These are phyloP conservation scores for Xenentodon cancila DNA, from an alignment of 2,797 vertebrate genomes.

Conservation along the genomic window DNA sequence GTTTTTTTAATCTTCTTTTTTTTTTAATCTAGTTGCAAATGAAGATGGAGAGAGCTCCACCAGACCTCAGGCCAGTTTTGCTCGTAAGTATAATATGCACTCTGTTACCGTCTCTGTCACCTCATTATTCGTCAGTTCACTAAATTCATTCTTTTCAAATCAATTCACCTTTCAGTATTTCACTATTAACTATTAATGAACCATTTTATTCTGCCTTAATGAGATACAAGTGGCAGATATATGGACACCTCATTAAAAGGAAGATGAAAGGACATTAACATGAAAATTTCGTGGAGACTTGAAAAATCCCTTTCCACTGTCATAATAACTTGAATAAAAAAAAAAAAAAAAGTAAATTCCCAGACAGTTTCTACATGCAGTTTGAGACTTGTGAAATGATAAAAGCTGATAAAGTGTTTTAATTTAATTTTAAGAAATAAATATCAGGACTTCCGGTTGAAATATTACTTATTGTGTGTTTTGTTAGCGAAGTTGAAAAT, in stretches of 20 bases:
- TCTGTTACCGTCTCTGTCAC: neutral
- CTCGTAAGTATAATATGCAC: constrained; percentile 82
- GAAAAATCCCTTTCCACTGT: neutral
- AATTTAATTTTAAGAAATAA: neutral
- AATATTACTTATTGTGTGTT: neutral
- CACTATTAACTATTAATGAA: constrained; percentile 1
- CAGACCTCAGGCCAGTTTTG: constrained; percentile 87
- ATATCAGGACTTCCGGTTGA: neutral
- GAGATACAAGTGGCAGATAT: constrained; percentile 18
- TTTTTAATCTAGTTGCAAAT: constrained; percentile 87
- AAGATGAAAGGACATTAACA: constrained; percentile 1
- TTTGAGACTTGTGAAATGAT: neutral
- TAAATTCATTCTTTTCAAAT: constrained; percentile 15
- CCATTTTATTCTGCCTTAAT: constrained; percentile 17
- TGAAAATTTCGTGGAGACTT: neutral
- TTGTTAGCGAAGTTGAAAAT: neutral
- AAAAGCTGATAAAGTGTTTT: neutral
- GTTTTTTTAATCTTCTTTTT: neutral
- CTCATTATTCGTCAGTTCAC: constrained; percentile 10
- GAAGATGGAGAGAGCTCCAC: constrained; percentile 88
- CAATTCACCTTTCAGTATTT: constrained; percentile 16
- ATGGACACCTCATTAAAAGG: neutral
- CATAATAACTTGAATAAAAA: neutral
- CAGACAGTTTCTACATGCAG: neutral
- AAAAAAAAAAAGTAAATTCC: neutral